A percentile compares a stretch with the other conserved stretches of the same genome.
Conservation (phyloP, 2,113 vertebrate species). For the Nicator chloris region DNA sequence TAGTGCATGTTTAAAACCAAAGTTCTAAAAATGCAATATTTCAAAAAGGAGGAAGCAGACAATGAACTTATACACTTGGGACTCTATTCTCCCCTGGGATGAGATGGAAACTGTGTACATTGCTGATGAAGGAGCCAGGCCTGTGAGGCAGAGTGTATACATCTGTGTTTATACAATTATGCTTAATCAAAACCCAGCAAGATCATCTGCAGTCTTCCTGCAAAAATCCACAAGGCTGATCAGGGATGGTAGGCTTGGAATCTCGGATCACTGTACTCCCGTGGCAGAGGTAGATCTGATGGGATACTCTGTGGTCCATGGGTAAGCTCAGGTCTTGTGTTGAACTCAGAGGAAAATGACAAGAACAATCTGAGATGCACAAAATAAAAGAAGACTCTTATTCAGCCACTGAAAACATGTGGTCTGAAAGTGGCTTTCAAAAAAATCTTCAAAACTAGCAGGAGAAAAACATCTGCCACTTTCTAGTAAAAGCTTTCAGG, state of each 20-base stretch:
- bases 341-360: background rate
- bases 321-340: background rate
- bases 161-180: background rate
- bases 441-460: background rate
- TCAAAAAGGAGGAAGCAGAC: conserved; percentile 23
- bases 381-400: background rate
- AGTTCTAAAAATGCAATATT: conserved; percentile 35
- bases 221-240: background rate
- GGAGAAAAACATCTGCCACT: background rate
- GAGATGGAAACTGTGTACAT: background rate
- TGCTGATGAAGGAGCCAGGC: background rate
- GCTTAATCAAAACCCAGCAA: background rate
- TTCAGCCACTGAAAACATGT: background rate
- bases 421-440: background rate
- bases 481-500: background rate
- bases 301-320: background rate
- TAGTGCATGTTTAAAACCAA: conserved; percentile 28
- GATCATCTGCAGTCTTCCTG: no score
- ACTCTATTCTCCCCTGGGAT: background rate
- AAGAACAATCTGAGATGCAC: background rate
- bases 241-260: background rate
- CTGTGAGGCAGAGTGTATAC: background rate
- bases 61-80: background rate
- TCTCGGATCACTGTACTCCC: background rate
- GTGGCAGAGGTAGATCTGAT: background rate